phyloP scores from a whole-genome alignment of 53 echinoderm and acorn worm species.

The Crossaster papposus region DNA sequence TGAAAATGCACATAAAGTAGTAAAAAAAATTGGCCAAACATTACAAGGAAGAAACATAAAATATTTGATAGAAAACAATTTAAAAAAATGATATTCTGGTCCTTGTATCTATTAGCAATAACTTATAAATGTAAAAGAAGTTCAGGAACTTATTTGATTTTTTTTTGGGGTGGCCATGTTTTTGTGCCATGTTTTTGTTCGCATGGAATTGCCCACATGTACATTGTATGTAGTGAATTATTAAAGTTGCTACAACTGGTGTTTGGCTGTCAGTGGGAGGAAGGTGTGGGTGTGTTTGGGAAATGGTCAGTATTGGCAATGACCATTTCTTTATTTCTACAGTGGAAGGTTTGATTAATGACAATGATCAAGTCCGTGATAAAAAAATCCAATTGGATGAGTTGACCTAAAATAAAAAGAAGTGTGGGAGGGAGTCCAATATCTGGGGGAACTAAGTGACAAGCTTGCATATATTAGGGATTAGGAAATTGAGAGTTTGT shows the following conservation, averaged over 20 bases:
- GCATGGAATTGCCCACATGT: too few species aligned
- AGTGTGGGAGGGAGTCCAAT: neutral
- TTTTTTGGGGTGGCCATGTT: too few species aligned
- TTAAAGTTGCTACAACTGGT: neutral
- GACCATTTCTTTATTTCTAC: neutral
- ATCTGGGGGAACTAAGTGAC: neutral
- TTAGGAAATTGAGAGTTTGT: neutral
- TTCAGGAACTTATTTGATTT: too few species aligned
- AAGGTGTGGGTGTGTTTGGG: neutral
- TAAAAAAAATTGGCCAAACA: too few species aligned
- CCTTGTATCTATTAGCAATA: too few species aligned
- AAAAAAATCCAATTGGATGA: neutral
- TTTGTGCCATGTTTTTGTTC: too few species aligned
- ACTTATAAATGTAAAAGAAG: too few species aligned
- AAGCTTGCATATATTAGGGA: neutral
- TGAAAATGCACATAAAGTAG: too few species aligned
- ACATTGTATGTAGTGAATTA: neutral
- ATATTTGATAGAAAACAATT: too few species aligned
- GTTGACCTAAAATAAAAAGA: neutral
- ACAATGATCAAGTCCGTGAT: neutral
- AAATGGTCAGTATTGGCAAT: neutral
- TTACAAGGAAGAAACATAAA: too few species aligned
- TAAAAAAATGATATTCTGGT: too few species aligned
- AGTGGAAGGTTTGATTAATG: conserved; percentile 13
- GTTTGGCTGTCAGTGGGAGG: neutral